phyloP scores from a whole-genome alignment of 1,140 invertebrate species.

The Drosophila kikkawai region DNA sequence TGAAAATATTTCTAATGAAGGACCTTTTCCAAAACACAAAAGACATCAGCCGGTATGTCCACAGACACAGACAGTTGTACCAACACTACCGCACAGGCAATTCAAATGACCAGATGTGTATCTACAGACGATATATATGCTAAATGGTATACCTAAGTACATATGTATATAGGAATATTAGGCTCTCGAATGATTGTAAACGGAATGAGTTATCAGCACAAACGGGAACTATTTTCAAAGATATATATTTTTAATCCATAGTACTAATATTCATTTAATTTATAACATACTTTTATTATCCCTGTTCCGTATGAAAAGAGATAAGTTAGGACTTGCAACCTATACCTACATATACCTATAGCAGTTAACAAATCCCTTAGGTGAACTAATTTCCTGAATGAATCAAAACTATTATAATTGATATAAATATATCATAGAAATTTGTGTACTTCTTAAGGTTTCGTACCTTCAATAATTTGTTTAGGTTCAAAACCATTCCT shows the following conservation, averaged over 20 bases:
- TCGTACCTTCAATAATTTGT: not conserved
- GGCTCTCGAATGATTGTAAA: not conserved
- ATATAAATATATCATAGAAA: too few species aligned
- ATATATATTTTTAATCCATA: too few species aligned
- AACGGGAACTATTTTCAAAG: too few species aligned
- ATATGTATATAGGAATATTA: not conserved
- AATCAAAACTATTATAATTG: not conserved
- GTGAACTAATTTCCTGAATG: not conserved
- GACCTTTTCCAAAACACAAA: conserved; percentile 75
- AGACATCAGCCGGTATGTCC: conserved; percentile 48
- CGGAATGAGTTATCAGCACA: too few species aligned
- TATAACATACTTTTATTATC: not conserved
- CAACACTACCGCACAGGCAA: conserved; percentile 15
- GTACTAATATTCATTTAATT: not conserved
- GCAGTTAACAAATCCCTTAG: not conserved
- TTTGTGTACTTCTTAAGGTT: not conserved
- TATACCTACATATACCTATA: too few species aligned
- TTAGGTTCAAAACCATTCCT: not conserved
- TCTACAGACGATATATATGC: conserved; percentile 5
- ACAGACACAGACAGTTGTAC: conserved; percentile 19
- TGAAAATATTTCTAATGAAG: conserved; percentile 84
- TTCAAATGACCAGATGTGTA: conserved; percentile 19
- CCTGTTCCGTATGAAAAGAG: not conserved
- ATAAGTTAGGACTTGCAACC: not conserved
- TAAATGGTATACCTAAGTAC: not conserved